Conservation (phyloP, 2,797 vertebrate genomes). For the Xerus rutilus region DNA sequence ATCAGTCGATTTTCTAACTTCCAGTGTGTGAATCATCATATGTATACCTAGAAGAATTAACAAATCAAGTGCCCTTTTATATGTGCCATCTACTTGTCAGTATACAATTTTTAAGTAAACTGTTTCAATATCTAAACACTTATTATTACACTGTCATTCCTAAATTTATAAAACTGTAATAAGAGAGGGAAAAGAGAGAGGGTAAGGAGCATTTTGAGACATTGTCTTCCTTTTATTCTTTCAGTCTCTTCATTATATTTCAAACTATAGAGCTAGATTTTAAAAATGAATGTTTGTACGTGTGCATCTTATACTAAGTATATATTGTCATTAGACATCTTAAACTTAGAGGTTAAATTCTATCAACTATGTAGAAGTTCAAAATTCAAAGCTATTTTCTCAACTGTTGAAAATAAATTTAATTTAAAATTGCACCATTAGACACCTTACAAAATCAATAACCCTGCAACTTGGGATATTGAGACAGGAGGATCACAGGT, state of each 20-base stretch:
- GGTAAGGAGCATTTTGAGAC: background rate
- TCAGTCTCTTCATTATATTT: background rate
- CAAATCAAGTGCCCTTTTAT: background rate
- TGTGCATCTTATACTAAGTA: background rate
- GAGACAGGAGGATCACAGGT: too few relatives aligned
- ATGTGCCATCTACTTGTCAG: background rate
- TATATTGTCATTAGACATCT: constrained; percentile 9
- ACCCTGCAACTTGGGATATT: too few relatives aligned
- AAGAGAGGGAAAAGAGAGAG: background rate
- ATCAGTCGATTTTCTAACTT: background rate
- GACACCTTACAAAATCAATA: background rate
- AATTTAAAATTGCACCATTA: background rate
- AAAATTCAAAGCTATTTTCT: constrained; percentile 53
- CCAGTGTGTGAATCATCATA: background rate
- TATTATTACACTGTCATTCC: background rate
- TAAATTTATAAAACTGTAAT: background rate
- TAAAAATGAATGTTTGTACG: background rate
- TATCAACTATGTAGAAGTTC: constrained; percentile 45
- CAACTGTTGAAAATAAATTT: constrained; percentile 34
- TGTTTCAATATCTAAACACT: constrained; percentile 4
- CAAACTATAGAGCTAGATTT: background rate
- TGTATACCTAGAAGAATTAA: background rate
- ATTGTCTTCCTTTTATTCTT: background rate
- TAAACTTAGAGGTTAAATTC: constrained; percentile 53
- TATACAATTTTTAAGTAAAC: background rate